Conservation (phyloP, 2,797 vertebrate species). For the Holocentrus rufus region DNA sequence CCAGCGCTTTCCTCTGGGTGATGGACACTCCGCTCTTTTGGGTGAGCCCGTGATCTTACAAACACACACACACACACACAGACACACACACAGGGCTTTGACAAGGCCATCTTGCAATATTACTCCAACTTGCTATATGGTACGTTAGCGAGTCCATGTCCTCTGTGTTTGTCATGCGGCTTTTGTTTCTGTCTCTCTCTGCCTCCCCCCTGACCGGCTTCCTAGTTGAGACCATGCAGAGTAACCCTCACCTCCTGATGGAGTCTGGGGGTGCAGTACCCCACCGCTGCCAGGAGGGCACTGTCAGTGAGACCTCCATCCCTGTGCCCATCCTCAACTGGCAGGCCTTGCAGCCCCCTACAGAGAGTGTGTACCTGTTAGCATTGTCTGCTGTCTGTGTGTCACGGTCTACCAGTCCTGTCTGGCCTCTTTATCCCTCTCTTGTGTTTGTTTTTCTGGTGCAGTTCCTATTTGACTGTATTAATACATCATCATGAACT, state of each 20-base stretch:
- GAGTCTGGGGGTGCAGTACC: conserved; percentile 81
- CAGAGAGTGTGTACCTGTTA: conserved; percentile 88
- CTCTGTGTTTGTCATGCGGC: conserved; percentile 65
- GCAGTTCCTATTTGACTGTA: conserved; percentile 1
- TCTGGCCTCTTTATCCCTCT: conserved; percentile 20
- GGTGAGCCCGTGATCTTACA: conserved; percentile 79
- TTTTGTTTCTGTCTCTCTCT: conserved; percentile 41
- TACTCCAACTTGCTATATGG: conserved; percentile 14
- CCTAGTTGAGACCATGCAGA: conserved; percentile 95
- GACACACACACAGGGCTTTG: not conserved
- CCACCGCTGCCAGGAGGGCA: conserved; percentile 85
- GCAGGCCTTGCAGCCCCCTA: conserved; percentile 86
- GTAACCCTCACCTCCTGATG: conserved; percentile 92
- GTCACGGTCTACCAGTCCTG: conserved; percentile 8
- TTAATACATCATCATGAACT: not conserved
- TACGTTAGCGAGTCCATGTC: conserved; percentile 56
- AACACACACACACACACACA: not conserved
- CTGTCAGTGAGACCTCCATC: conserved; percentile 93
- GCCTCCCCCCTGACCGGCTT: conserved; percentile 63
- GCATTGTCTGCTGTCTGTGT: conserved; percentile 8
- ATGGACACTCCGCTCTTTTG: conserved; percentile 92
- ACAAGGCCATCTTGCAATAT: conserved; percentile 4
- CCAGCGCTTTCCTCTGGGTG: conserved; percentile 95
- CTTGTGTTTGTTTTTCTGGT: conserved; percentile 15
- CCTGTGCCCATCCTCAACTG: conserved; percentile 93